Conservation (phyloP, 2,113 vertebrate species). For the Tetraodon nigroviridis region DNA sequence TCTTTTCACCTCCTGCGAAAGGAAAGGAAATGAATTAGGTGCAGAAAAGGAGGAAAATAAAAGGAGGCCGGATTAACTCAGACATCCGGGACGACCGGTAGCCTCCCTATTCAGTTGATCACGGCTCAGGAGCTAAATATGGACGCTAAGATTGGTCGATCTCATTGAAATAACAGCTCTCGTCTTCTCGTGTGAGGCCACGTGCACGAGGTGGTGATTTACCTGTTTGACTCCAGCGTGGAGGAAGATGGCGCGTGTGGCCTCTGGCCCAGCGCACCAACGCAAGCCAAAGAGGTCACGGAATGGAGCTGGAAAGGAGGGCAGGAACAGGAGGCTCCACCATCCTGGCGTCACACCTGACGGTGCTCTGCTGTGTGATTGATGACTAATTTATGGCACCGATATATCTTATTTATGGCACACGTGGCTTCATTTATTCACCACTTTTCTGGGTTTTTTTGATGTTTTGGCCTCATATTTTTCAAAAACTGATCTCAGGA, state of each 20-base stretch:
- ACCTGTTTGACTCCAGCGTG: slow-evolving; percentile 20
- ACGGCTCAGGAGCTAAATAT: slow-evolving; percentile 50
- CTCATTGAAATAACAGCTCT: slow-evolving; percentile 5
- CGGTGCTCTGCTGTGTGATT: slow-evolving; percentile 27
- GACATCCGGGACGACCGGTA: slow-evolving; percentile 19
- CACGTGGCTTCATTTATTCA: slow-evolving; percentile 43
- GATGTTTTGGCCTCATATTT: slow-evolving; percentile 51
- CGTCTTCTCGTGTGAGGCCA: not conserved
- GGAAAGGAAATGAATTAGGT: slow-evolving; percentile 55
- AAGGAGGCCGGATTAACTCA: slow-evolving; percentile 58
- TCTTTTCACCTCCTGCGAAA: slow-evolving; percentile 66
- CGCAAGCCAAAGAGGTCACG: slow-evolving; percentile 4
- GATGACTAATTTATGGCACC: slow-evolving; percentile 59
- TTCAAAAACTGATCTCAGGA: slow-evolving; percentile 23
- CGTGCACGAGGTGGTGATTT: slow-evolving; percentile 8
- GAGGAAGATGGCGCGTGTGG: slow-evolving; percentile 3
- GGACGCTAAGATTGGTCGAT: slow-evolving; percentile 31
- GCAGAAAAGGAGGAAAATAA: slow-evolving; percentile 5
- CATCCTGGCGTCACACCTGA: slow-evolving; percentile 7
- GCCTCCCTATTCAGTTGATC: slow-evolving; percentile 53
- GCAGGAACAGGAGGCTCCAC: slow-evolving; percentile 4
- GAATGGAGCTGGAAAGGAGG: slow-evolving; percentile 6
- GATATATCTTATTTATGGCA: slow-evolving; percentile 62
- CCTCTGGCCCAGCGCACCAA: slow-evolving; percentile 18
- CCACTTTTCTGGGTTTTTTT: slow-evolving; percentile 27